Evolutionary conservation across 2,113 vertebrate genomes (phyloP).

Genomic region (Indicator indicator): DNA sequence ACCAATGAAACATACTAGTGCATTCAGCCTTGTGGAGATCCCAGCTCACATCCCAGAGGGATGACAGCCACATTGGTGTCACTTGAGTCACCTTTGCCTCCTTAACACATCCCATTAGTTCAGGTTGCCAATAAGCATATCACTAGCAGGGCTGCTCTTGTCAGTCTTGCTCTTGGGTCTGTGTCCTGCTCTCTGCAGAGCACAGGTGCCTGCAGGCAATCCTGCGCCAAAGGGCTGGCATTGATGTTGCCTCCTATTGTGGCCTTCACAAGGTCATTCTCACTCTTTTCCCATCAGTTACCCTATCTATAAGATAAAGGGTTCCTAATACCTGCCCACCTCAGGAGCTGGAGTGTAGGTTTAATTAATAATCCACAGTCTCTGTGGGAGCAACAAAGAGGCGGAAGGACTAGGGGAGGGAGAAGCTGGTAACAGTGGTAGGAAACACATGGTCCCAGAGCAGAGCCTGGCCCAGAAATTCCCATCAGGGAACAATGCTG

Average conservation of each 20-base stretch:
- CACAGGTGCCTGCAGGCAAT: fast-evolving
- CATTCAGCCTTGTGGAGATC: neutral
- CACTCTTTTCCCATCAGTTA: neutral
- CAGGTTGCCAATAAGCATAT: neutral
- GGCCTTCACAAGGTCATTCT: neutral
- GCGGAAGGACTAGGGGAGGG: slow-evolving; percentile 60
- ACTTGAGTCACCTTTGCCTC: neutral
- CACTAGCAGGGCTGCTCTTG: neutral
- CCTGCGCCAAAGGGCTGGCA: neutral
- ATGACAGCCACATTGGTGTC: fast-evolving
- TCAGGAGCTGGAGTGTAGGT: neutral
- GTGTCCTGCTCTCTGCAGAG: neutral
- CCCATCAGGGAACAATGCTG: slow-evolving; percentile 70
- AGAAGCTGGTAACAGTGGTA: slow-evolving; percentile 39
- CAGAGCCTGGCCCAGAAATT: slow-evolving; percentile 38
- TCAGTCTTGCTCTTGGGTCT: neutral
- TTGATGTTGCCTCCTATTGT: neutral
- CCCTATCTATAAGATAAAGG: neutral
- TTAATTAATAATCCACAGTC: slow-evolving; percentile 20
- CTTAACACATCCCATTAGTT: neutral
- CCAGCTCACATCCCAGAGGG: neutral
- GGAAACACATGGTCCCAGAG: slow-evolving; percentile 60
- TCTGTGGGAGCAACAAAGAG: slow-evolving; percentile 49
- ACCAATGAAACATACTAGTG: neutral
- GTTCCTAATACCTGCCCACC: neutral